Base-by-base conservation (phyloP, 2,113 vertebrate species). In the Anthoscopus minutus region DNA sequence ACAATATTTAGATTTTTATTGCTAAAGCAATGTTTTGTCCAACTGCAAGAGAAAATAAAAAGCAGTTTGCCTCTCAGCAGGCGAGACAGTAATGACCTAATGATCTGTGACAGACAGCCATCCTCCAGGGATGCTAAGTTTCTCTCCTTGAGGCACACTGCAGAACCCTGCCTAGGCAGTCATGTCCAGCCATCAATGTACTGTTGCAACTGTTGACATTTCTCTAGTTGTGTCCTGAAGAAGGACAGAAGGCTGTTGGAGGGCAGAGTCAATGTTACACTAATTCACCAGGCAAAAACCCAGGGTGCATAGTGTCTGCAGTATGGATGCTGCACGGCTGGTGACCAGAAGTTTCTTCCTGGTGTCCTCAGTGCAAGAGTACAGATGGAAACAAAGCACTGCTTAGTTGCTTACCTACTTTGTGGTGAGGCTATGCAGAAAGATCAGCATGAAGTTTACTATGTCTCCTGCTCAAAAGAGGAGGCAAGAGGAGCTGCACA, bases 271-370 rank as follows among this genome's bases (percentile, higher is more conserved):
- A 60, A 12, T 42, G 58, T 40, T 53, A 76, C 54, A 25, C 28
- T 69, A 61, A 35, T 72, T 72, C 35, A 60, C 1, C 7, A 15
- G 33, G 45, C 30, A 81, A 73, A 67, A 76, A 28, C 0, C 0
- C 8, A 40, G 50, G 13, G n/a, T n/a, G 37, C 22, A 2, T 6
- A 47, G 25, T 6, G 3, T 27, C 69, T 62, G 5, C 50, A 61
- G 1, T 4, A 53, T 10, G 22, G 28, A 48, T 48, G 24, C 48
- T 77, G 64, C 31, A 18, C 0, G 5, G 14, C 33, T 37, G 51
- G 37, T 35, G 31, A 40, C 15, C 82, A 66, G 33, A 42, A 58
- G 33, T 37, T 92, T 90, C 42, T 54, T 57, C 19, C 56, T 78
- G 9, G 8, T 66, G 28, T 45, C n/a, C 28, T 77, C 47, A 53